Conservation (phyloP, 2,888 invertebrate genomes). For the Stenodera caucasica region DNA sequence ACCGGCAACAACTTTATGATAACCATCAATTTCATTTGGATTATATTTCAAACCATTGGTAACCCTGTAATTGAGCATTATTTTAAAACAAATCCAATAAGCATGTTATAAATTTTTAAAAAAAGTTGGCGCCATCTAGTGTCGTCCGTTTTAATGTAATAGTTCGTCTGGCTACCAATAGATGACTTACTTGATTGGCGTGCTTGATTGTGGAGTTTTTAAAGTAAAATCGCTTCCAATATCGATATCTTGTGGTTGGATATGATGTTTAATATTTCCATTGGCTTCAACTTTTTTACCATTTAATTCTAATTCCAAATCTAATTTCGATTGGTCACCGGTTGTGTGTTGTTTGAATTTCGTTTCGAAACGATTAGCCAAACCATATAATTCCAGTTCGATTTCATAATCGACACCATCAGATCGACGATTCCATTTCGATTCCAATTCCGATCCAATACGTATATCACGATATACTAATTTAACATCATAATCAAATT, state of each 20-base stretch:
- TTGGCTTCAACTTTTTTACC: slow-evolving; percentile 66
- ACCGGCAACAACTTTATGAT: slow-evolving; percentile 60
- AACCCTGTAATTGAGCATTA: no score
- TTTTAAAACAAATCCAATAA: no score
- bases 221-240: slow-evolving; percentile 62
- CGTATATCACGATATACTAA: slow-evolving; percentile 63
- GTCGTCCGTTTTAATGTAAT: no score
- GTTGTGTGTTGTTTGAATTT: slow-evolving; percentile 62
- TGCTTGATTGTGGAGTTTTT: slow-evolving; percentile 60
- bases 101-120: no score
- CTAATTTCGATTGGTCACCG: slow-evolving; percentile 63
- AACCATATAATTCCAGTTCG: slow-evolving; percentile 59
- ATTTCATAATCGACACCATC: slow-evolving; percentile 59
- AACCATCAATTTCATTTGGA: slow-evolving; percentile 55
- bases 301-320: slow-evolving; percentile 62
- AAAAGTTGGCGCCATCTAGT: no score
- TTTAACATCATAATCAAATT: slow-evolving; percentile 61
- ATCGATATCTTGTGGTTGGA: slow-evolving; percentile 60
- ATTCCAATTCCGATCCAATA: slow-evolving; percentile 57
- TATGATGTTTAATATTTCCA: slow-evolving; percentile 61
- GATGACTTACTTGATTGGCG: slow-evolving; percentile 61
- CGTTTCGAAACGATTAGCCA: slow-evolving; percentile 59
- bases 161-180: no score
- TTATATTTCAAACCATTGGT: slow-evolving; percentile 36
- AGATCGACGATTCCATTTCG: slow-evolving; percentile 53